phyloP scores from a whole-genome alignment of 64 coral and sea anemone genomes.

The Pocillopora verrucosa region DNA sequence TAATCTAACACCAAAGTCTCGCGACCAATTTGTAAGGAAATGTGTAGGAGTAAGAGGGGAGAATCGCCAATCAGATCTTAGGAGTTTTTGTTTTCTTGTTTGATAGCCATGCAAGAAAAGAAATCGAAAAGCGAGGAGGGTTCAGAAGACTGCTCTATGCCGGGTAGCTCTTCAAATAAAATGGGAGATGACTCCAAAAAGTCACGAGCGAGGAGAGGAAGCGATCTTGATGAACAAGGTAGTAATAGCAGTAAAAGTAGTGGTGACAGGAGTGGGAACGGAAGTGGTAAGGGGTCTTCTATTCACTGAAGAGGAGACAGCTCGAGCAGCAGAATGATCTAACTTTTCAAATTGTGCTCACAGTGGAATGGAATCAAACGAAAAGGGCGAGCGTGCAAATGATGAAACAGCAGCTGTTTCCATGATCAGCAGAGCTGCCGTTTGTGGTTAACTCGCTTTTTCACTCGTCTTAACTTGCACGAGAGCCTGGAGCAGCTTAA shows the following conservation, averaged over 20 bases:
- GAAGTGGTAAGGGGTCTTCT: not conserved
- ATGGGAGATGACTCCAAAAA: not conserved
- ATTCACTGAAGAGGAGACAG: not conserved
- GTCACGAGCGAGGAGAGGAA: not conserved
- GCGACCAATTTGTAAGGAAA: no score
- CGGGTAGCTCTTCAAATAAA: slow-evolving; percentile 1
- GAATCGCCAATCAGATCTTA: no score
- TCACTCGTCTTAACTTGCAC: no score
- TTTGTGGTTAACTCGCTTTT: no score
- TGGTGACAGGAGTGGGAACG: not conserved
- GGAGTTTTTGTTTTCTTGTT: not conserved
- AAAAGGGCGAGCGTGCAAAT: no score
- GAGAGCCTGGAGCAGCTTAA: no score
- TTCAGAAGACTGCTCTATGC: not conserved
- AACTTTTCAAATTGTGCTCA: not conserved
- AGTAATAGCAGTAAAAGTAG: not conserved
- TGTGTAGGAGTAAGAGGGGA: no score
- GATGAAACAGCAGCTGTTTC: no score
- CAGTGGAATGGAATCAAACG: no score
- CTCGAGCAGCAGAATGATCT: not conserved
- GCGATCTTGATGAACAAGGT: slow-evolving; percentile 4
- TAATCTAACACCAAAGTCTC: no score
- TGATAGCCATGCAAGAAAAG: slow-evolving; percentile 22
- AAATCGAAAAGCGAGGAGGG: slow-evolving; percentile 20
- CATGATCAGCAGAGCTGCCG: no score